Base-by-base conservation (phyloP, 2,888 invertebrate genomes). In the Drosophila infuscata region DNA sequence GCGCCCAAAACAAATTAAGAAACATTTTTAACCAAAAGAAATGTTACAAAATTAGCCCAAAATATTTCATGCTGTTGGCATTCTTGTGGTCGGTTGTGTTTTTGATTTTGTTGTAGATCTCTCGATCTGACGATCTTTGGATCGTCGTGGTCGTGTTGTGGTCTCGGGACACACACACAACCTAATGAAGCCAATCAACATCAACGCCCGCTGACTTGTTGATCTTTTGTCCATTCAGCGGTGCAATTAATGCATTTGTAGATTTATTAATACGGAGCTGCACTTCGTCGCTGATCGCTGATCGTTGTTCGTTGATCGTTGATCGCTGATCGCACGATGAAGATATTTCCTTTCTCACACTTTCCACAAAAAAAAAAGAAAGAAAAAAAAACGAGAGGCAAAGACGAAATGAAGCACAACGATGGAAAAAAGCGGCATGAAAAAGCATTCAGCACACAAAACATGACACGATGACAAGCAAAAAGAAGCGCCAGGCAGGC, bases 391-490 rank as follows among this genome's bases (percentile, higher is more conserved):
- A 56, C 53, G 48, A 71, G 65, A 59, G 20, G 32, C 43, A 67
- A 64, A 57, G 61, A 70, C 68, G 67, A 74, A 76, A 54, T 61
- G 73, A 61, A 41, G 74, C 43, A 70, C 52, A 61, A 63, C 56
- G 76, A 60, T 64, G 53, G 51, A 74, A 81, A 74, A 79, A 71
- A 59, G 83, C 76, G 82, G 87, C 85, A 84, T 83, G 89, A 87
- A 90, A 83, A 89, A 88, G 89, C 91, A 85, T 87, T 81, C 85
- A 83, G 84, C 81, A 80, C 69, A 88, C 84, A 88, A 90, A 91
- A 91, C 91, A 90, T 91, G 91, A 91, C 91, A 90, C 88, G 91
- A 91, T 91, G 91, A 91, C 91, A 91, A 90, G 91, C 90, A 81
- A 87, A 89, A 83, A 89, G 89, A 88, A 88, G 88, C 88, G 88